phyloP scores from a whole-genome alignment of 2,888 invertebrate species.

The Aspidiotus destructor region DNA sequence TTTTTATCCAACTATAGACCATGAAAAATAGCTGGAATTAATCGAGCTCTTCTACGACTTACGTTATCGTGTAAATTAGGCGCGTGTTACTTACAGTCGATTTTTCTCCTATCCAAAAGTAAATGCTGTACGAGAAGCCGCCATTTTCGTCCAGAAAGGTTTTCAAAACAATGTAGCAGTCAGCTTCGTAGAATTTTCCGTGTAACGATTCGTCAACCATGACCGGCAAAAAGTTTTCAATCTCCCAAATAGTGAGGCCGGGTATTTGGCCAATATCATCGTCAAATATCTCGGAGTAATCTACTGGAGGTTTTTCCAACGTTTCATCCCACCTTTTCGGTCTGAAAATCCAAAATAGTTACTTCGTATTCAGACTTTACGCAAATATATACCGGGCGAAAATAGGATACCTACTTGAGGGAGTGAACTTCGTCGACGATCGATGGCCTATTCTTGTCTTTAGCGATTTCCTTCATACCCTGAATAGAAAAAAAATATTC shows the following conservation, averaged over 20 bases:
- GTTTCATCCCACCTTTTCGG: slow-evolving; percentile 95
- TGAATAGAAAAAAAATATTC: slow-evolving; percentile 40
- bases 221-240: slow-evolving; percentile 96
- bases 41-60: not conserved
- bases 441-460: slow-evolving; percentile 66
- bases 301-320: slow-evolving; percentile 84
- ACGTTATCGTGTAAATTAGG: not conserved
- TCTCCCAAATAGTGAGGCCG: slow-evolving; percentile 94
- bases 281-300: slow-evolving; percentile 96
- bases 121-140: slow-evolving; percentile 71
- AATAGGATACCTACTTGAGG: slow-evolving; percentile 53
- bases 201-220: slow-evolving; percentile 69
- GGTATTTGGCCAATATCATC: slow-evolving; percentile 88
- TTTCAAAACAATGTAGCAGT: slow-evolving; percentile 94
- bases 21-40: not conserved
- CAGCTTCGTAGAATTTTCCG: slow-evolving; percentile 91
- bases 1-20: slow-evolving; percentile 71
- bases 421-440: slow-evolving; percentile 58
- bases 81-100: slow-evolving; percentile 59
- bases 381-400: not conserved
- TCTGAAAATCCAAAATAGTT: slow-evolving; percentile 44
- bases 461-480: slow-evolving; percentile 78
- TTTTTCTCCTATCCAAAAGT: slow-evolving; percentile 97
- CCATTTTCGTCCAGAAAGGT: slow-evolving; percentile 70
- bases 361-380: slow-evolving; percentile 1